Base-by-base conservation (phyloP, 2,113 vertebrate genomes). In the Anthoscopus minutus region DNA sequence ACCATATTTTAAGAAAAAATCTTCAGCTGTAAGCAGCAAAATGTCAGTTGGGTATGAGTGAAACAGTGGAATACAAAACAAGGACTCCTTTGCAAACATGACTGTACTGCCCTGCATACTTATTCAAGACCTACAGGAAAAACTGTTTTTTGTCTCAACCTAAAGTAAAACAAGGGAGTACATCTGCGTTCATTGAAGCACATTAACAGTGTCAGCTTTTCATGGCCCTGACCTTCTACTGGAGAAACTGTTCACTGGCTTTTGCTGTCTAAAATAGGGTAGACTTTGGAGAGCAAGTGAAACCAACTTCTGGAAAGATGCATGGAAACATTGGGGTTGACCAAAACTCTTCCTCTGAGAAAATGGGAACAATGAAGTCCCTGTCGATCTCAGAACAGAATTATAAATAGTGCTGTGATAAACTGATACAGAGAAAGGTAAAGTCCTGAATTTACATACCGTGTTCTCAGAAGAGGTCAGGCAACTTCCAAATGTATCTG, bases 31-130 rank as follows among this genome's bases (percentile, higher is more conserved):
- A 60, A 92, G 57, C 19, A 53, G 9, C 37, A 67, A 17, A 86
- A 82, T 10, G 19, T 37, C 79, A 67, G 21, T 2, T 28, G 24
- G 11, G 6, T 22, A 25, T 17, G 30, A 38, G 25, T 25, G 66
- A 58, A 58, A 54, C 7, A 13, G 4, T 48, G 12, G 17, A 14
- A 45, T 42, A 31, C 21, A 72, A 35, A 67, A 47, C 44, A 50
- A 86, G 31, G 48, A 25, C 8, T 60, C 48, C 7, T 62, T 51
- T 67, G 53, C 19, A 58, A 44, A 37, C 15, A 3, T 2, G 4
- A 7, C n/a, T 10, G 0, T 17, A 15, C 27, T 31, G 31, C 22
- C 47, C 23, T 3, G 4, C 0, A 4, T 7, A 16, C 7, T 19
- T 81, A 30, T 38, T 30, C 45, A 45, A 62, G 2, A 13, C 5